A percentile compares a stretch with the other conserved stretches of the same genome.
These are phyloP conservation scores for Halichoeres trimaculatus DNA, from an alignment of 2,113 vertebrate species.

Conservation along the genomic window DNA sequence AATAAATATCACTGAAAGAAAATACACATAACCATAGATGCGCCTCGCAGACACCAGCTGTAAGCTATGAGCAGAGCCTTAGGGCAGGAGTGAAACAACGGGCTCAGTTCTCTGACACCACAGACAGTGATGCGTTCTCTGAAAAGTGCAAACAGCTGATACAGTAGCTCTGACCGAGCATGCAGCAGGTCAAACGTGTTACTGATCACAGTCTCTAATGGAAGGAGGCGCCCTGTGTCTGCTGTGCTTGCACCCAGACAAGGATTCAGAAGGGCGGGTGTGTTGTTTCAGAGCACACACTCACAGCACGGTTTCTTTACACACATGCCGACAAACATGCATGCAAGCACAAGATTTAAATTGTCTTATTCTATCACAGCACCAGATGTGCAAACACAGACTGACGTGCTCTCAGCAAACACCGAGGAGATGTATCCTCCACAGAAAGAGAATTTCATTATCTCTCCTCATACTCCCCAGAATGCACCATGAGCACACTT, in stretches of 20 bases:
- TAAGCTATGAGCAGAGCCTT: not conserved
- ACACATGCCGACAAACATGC: not conserved
- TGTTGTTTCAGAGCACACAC: constrained; percentile 24
- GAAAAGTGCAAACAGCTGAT: constrained; percentile 59
- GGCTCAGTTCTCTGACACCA: constrained; percentile 35
- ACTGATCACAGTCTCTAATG: constrained; percentile 64
- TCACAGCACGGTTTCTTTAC: not conserved
- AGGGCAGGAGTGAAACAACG: constrained; percentile 48
- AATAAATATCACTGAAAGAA: not conserved
- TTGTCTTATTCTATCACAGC: constrained; percentile 7
- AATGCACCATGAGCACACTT: constrained; percentile 47
- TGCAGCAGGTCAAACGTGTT: constrained; percentile 71
- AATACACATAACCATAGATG: not conserved
- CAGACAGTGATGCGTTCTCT: constrained; percentile 24
- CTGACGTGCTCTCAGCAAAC: constrained; percentile 9
- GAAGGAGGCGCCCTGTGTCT: constrained; percentile 59
- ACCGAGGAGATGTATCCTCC: constrained; percentile 13
- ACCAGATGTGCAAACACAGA: constrained; percentile 10
- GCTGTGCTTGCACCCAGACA: constrained; percentile 70
- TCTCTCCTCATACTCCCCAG: constrained; percentile 17
- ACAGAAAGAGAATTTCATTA: constrained; percentile 45
- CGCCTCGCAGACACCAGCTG: not conserved
- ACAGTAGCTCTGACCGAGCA: constrained; percentile 61
- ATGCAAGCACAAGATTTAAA: constrained; percentile 2
- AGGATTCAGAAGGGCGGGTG: constrained; percentile 69